Percentiles rank a stretch among this genome's conserved stretches.
Conservation (phyloP, 2,888 invertebrate species). For the Chrysotoxum bicinctum region DNA sequence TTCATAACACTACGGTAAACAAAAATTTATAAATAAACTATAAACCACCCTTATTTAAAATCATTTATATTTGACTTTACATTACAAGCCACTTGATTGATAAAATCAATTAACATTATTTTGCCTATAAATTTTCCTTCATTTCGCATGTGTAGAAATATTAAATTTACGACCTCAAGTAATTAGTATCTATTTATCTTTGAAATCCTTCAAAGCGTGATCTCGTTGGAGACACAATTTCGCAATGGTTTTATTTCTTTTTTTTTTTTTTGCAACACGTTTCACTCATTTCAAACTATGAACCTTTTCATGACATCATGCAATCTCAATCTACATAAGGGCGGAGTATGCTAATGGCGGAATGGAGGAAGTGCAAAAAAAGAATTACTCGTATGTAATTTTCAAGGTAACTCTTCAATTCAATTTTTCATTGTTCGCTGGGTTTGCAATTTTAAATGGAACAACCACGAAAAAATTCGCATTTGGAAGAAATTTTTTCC, state of each 20-base stretch:
- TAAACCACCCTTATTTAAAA: conserved; percentile 8
- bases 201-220: conserved; percentile 41
- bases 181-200: conserved; percentile 60
- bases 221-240: conserved; percentile 24
- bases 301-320: conserved; percentile 51
- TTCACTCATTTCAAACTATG: conserved; percentile 20
- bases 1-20: too few species aligned
- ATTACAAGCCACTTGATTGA: conserved; percentile 50
- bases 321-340: conserved; percentile 43
- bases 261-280: conserved; percentile 39
- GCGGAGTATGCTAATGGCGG: conserved; percentile 65
- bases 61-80: conserved; percentile 10
- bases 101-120: conserved; percentile 19
- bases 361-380: conserved; percentile 45
- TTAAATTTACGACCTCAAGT: conserved; percentile 41
- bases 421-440: conserved; percentile 18
- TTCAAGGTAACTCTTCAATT: conserved; percentile 31
- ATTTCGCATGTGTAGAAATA: conserved; percentile 26
- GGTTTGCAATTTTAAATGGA: conserved; percentile 42
- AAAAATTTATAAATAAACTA: too few species aligned
- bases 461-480: conserved; percentile 16
- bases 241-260: background rate
- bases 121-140: background rate
- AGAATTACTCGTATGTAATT: conserved; percentile 57
- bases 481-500: conserved; percentile 36